A percentile compares a stretch with the other conserved stretches of the same genome.
Evolutionary conservation across 2,888 invertebrate genomes (phyloP).

Genomic region (Netelia inedita): DNA sequence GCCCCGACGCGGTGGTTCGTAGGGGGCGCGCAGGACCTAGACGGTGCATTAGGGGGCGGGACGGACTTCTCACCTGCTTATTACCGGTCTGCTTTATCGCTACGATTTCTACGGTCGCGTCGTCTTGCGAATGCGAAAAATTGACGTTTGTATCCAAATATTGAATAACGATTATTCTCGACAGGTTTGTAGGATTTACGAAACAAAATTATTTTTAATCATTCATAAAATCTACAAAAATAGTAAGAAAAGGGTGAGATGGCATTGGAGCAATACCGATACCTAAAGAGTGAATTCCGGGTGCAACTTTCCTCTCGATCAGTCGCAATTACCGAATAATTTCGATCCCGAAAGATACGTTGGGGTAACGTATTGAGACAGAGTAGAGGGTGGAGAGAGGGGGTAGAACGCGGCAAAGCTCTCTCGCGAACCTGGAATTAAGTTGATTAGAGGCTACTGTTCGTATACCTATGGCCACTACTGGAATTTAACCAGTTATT

Average conservation of each 20-base stretch:
- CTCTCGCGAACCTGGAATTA: slow-evolving; percentile 82
- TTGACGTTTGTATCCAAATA: slow-evolving; percentile 45
- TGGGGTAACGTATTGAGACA: slow-evolving; percentile 78
- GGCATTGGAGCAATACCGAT: neutral
- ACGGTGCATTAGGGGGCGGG: slow-evolving; percentile 72
- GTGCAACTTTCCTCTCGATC: slow-evolving; percentile 82
- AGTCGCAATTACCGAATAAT: slow-evolving; percentile 85
- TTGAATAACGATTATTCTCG: slow-evolving; percentile 68
- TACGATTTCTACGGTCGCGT: slow-evolving; percentile 60
- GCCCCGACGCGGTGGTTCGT: neutral
- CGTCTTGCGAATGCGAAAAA: slow-evolving; percentile 41
- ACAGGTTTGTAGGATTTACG: neutral
- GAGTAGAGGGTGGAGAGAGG: slow-evolving; percentile 62
- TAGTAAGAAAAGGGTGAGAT: neutral
- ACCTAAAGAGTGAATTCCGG: slow-evolving; percentile 72
- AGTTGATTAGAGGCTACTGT: slow-evolving; percentile 85
- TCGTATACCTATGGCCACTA: slow-evolving; percentile 83
- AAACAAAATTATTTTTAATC: slow-evolving; percentile 13
- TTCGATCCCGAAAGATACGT: slow-evolving; percentile 75
- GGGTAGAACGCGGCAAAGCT: slow-evolving; percentile 51
- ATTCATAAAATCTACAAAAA: neutral
- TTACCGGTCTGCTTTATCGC: slow-evolving; percentile 73
- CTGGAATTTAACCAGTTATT: slow-evolving; percentile 85
- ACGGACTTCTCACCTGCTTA: slow-evolving; percentile 75
- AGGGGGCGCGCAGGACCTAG: slow-evolving; percentile 42